Evolutionary conservation across 2,888 invertebrate species (phyloP).

Genomic region (Drosophila quasianomalipes): DNA sequence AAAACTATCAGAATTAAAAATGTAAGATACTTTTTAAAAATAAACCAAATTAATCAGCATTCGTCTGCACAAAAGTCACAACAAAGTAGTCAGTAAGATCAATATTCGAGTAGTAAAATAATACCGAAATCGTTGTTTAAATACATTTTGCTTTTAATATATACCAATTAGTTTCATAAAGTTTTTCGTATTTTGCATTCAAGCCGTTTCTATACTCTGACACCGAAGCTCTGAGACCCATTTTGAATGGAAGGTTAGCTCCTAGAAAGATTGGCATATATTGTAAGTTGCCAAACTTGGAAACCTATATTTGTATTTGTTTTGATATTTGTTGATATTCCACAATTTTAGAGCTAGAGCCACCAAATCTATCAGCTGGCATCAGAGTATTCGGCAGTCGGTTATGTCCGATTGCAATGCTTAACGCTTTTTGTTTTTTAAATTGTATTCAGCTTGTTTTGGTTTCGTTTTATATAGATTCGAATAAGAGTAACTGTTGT

Average conservation of each 20-base stretch:
- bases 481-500: constrained; percentile 61
- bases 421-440: not conserved
- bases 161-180: constrained; percentile 89
- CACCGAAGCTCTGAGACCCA: not conserved
- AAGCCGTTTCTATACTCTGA: constrained; percentile 37
- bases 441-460: constrained; percentile 44
- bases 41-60: not conserved
- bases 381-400: not conserved
- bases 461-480: constrained; percentile 37
- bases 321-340: constrained; percentile 1
- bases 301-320: not conserved
- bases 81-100: too few species aligned
- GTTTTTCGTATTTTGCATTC: constrained; percentile 16
- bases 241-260: not conserved
- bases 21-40: not conserved
- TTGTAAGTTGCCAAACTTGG: not conserved
- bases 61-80: not conserved
- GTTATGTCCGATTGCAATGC: not conserved
- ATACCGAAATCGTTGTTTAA: constrained; percentile 5
- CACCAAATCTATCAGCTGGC: not conserved
- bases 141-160: constrained; percentile 84
- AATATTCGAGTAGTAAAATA: not conserved
- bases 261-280: not conserved
- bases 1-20: not conserved
- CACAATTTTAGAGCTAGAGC: not conserved